These are phyloP conservation scores for Mustela nigripes DNA, from an alignment of 2,113 vertebrate species.

Conservation along the genomic window DNA sequence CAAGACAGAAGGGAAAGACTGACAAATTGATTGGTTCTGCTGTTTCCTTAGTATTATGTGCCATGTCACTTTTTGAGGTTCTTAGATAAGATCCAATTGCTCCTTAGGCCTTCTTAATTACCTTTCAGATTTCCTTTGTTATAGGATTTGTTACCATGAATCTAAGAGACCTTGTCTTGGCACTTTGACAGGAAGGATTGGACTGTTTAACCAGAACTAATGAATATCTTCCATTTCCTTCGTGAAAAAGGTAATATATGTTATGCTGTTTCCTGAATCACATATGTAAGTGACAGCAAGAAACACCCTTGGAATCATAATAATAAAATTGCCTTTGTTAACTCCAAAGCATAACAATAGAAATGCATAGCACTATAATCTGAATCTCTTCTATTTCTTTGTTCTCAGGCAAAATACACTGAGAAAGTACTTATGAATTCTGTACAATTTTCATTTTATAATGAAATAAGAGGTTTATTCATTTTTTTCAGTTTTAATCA, in stretches of 20 bases:
- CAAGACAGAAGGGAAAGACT: background rate
- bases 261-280: background rate
- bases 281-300: background rate
- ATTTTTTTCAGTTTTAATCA: conserved; percentile 32
- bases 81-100: background rate
- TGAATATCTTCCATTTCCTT: conserved; percentile 45
- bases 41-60: background rate
- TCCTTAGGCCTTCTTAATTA: conserved; percentile 36
- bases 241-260: background rate
- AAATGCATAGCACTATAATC: background rate
- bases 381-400: background rate
- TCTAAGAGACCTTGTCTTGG: background rate
- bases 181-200: conserved; percentile 53
- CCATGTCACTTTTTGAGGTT: background rate
- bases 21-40: background rate
- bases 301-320: background rate
- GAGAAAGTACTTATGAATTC: background rate
- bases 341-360: background rate
- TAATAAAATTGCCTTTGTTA: background rate
- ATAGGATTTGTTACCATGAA: conserved; percentile 4
- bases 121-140: conserved; percentile 41
- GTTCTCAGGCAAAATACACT: background rate
- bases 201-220: conserved; percentile 55
- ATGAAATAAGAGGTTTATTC: background rate
- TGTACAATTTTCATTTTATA: background rate